Conservation (phyloP, 2,888 invertebrate species). For the Plagodis dolabraria region DNA sequence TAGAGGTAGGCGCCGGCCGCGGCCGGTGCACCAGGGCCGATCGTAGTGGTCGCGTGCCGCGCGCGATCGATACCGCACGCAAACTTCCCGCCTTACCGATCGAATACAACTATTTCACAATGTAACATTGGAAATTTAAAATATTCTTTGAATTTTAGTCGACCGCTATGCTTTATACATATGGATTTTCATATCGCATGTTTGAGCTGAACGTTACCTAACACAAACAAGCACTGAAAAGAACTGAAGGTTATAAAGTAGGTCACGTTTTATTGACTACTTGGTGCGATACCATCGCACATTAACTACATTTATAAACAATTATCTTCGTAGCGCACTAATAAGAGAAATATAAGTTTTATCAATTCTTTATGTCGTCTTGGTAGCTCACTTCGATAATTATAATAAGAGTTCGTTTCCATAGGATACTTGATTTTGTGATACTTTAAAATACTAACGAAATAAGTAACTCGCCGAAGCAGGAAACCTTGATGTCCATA, state of each 20-base stretch:
- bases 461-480: background rate
- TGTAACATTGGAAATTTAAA: background rate
- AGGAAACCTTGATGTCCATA: too few species aligned
- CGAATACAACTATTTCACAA: slow-evolving; percentile 40
- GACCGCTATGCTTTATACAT: slow-evolving; percentile 2
- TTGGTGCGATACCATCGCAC: slow-evolving; percentile 1
- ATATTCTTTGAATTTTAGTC: background rate
- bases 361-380: background rate
- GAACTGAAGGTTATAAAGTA: slow-evolving; percentile 22
- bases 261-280: slow-evolving; percentile 24
- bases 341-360: background rate
- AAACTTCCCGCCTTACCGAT: slow-evolving; percentile 69
- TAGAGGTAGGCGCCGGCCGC: slow-evolving; percentile 40
- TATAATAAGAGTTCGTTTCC: too few species aligned
- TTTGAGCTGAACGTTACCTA: slow-evolving; percentile 21
- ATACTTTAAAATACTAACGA: background rate
- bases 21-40: slow-evolving; percentile 63
- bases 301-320: background rate
- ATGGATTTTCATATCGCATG: slow-evolving; percentile 4
- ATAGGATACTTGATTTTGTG: too few species aligned
- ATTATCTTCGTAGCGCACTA: too few species aligned
- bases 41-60: slow-evolving; percentile 70
- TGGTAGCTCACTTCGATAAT: background rate
- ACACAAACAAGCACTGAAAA: slow-evolving; percentile 18
- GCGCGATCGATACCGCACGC: slow-evolving; percentile 77